Evolutionary conservation across 2,888 invertebrate species (phyloP), one percentile per base, ranked within the genome.

Genomic region (Aleiodes alternator): DNA sequence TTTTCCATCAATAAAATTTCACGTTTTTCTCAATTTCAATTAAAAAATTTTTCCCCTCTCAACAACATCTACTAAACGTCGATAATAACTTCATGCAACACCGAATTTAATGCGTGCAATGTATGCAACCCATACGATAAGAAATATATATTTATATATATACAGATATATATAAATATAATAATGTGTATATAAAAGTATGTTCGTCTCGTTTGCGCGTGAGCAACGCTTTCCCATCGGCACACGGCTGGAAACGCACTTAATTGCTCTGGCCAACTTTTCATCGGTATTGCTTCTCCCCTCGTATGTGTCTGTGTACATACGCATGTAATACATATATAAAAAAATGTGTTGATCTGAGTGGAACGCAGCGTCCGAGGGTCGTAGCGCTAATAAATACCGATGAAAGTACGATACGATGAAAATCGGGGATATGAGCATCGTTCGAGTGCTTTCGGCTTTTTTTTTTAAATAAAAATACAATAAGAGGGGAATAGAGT

Each of bases 181-280:
- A 43, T 43, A 43, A 43, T 9, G 11, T 11, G 8, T 51, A 9
- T 31, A 34, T 69, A 51, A 74, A 50, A 69, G 70, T 57, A 38
- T 72, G 75, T 16, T 76, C 71, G 72, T 74, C 50, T 76, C 29
- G 78, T 78, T 76, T 59, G 71, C 78, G 80, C 78, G 78, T 80
- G 75, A 79, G 80, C 78, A 56, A 75, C 76, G 80, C 80, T 80
- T 79, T 81, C 80, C 68, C 81, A 80, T 69, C 61, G 43, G 72
- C 75, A 72, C 73, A 70, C 69, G 77, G 72, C 76, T 72, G 77
- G 43, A 80, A 79, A 81, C 80, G 79, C 78, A 80, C 76, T 80
- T 79, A 79, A 79, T 79, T 80, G 79, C 79, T 72, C 73, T 80
- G 81, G 81, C 81, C 81, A 81, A 81, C 80, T 80, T 81, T 81